phyloP scores from a whole-genome alignment of 2,888 invertebrate species.

The Dromius quadrimaculatus region DNA sequence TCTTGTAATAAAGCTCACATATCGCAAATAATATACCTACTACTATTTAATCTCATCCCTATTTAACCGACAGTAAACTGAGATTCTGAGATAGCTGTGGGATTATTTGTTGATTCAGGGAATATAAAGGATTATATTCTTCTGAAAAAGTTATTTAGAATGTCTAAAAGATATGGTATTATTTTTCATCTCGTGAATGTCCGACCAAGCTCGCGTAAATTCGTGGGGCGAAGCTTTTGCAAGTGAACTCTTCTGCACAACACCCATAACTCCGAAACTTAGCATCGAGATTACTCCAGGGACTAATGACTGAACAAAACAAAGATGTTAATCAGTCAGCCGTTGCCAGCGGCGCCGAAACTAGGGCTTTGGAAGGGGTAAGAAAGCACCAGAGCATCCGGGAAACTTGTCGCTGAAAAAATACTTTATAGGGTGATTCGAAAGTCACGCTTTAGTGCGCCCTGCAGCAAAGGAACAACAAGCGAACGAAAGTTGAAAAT shows the following conservation, averaged over 20 bases:
- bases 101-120: no score
- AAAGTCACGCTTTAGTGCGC: conserved; percentile 19
- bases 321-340: conserved; percentile 62
- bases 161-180: no score
- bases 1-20: no score
- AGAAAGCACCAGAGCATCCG: not conserved
- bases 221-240: not conserved
- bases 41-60: no score
- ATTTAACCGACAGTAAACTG: no score
- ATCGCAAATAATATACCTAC: no score
- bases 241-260: no score
- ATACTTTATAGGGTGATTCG: conserved; percentile 36
- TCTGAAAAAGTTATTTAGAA: no score
- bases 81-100: no score
- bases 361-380: not conserved
- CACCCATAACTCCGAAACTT: conserved; percentile 61
- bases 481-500: no score
- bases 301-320: conserved; percentile 61
- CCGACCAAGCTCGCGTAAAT: conserved; percentile 2
- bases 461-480: not conserved
- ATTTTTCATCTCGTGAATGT: conserved; percentile 16
- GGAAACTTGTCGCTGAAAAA: conserved; percentile 19
- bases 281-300: conserved; percentile 61
- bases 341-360: conserved; percentile 56
- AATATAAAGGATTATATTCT: no score